Base-by-base conservation (phyloP, 2,888 invertebrate genomes). In the Lamellibrachia columna region DNA sequence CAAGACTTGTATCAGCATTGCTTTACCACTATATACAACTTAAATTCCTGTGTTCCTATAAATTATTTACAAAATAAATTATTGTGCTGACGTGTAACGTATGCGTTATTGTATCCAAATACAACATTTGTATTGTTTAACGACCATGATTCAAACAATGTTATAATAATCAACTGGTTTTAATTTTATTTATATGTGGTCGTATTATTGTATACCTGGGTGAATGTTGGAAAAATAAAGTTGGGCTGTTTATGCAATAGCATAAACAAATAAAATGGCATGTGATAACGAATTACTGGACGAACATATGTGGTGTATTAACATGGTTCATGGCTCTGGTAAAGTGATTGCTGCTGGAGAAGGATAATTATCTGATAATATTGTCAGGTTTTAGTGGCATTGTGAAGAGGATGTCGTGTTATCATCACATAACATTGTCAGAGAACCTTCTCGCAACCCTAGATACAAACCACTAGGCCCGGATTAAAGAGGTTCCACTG, bases 171-270 rank as follows among this genome's bases (percentile, higher is more conserved):
- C 75, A 75, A 75, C 22, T 75, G 75, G 22, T 75, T 75, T 75
- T 75, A 75, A 75, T 75, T 75, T 75, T 75, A 58, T 75, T 75
- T 75, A 75, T 75, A 75, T 75, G 75, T 15, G 75, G 22, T 75
- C 22, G 22, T 75, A 75, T 75, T 75, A 75, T 75, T 22, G 22
- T 75, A 75, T 75, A 22, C 75, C 75, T 75, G 75, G 75, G 22
- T 75, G 75, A 75, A 75, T 75, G 75, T 75, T 75, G 75, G 22
- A 22, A 75, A 22, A 75, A 75, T 75, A 15, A 75, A 75, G 11
- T 75, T 40, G 15, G 6, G 22, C 75, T 75, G 75, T 75, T 75
- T 75, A 4, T 75, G 75, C 75, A 75, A 6, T n/a, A 75, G 22
- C 40, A 40, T 40, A 40, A 40, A 40, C 40, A 75, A 75, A 75